phyloP scores from a whole-genome alignment of 2,113 vertebrate species.

The Ranitomeya variabilis region DNA sequence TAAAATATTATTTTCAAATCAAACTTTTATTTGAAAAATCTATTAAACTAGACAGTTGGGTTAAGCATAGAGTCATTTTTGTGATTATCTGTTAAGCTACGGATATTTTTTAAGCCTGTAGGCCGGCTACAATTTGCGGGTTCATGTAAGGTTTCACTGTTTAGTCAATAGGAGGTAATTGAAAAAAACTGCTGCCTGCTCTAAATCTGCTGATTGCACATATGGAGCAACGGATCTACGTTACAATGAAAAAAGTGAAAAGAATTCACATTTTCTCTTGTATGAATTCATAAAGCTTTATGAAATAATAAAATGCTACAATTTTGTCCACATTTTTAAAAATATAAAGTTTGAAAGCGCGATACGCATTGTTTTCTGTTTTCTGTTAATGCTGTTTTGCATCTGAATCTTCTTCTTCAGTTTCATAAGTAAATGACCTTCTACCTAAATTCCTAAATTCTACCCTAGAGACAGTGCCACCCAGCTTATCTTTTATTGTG shows the following conservation, averaged over 20 bases:
- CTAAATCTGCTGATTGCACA: conserved; percentile 16
- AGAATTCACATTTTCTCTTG: background rate
- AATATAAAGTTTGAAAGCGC: background rate
- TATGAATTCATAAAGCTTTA: background rate
- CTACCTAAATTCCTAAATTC: no score
- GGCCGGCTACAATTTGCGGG: background rate
- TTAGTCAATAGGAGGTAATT: conserved; percentile 43
- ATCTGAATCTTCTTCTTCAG: no score
- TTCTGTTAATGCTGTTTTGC: no score
- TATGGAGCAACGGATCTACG: background rate
- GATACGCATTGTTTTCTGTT: no score
- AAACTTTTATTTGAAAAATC: conserved; percentile 31
- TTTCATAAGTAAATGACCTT: no score
- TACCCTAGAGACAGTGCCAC: no score
- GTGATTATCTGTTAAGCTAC: conserved; percentile 36
- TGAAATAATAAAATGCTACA: background rate
- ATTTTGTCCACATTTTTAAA: background rate
- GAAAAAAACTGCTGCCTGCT: conserved; percentile 16
- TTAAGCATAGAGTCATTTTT: conserved; percentile 28
- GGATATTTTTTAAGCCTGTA: conserved; percentile 6
- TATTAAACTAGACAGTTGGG: conserved; percentile 17
- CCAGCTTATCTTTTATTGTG: no score
- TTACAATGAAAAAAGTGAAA: background rate
- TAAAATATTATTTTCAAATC: conserved; percentile 42
- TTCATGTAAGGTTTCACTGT: conserved; percentile 44